phyloP scores from a whole-genome alignment of 2,888 invertebrate species.

The Leptinotarsa haldemani region DNA sequence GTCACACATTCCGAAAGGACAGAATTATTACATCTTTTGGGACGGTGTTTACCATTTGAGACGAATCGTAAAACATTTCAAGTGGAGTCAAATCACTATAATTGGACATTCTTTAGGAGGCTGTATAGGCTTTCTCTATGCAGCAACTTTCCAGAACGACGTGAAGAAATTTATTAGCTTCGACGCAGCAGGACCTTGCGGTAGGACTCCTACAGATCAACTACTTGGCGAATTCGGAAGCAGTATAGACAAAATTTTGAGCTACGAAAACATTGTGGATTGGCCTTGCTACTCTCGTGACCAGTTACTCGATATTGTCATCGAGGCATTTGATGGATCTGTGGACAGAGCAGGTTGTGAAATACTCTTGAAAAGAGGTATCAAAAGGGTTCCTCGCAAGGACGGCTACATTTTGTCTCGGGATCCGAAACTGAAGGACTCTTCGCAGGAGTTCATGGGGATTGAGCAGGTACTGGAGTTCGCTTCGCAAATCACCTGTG shows the following conservation, averaged over 20 bases:
- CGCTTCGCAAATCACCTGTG: not conserved
- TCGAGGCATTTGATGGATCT: not conserved
- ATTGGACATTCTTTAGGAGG: slow-evolving; percentile 5
- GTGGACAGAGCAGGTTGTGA: not conserved
- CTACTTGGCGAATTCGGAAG: not conserved
- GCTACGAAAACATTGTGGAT: not conserved
- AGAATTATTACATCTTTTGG: slow-evolving; percentile 6
- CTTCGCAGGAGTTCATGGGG: not conserved
- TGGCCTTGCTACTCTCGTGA: not conserved
- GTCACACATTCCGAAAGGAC: slow-evolving; percentile 65
- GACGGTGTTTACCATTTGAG: not conserved
- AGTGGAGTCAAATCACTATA: not conserved
- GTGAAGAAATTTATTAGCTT: not conserved
- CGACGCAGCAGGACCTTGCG: not conserved
- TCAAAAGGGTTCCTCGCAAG: not conserved
- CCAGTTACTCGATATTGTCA: not conserved
- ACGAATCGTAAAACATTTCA: slow-evolving; percentile 3
- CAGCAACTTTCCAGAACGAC: not conserved
- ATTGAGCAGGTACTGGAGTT: not conserved
- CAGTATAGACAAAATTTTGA: not conserved
- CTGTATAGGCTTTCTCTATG: not conserved
- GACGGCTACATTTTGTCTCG: not conserved
- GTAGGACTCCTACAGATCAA: not conserved
- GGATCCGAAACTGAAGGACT: not conserved
- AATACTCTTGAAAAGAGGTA: not conserved